Base-by-base conservation (phyloP, 2,888 invertebrate species). In the Cerastis rubricosa region DNA sequence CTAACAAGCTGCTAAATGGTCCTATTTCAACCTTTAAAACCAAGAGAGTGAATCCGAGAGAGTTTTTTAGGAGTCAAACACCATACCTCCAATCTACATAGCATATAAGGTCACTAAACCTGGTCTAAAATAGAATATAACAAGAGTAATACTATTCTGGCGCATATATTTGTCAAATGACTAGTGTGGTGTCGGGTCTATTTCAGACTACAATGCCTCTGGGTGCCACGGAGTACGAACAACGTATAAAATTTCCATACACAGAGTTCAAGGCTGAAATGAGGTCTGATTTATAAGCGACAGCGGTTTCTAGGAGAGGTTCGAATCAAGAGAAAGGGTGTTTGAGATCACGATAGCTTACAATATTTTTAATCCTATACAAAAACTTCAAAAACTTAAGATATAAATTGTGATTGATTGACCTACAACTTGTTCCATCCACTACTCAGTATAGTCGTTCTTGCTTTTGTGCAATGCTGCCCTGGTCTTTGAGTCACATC, bases 191-290 rank as follows among this genome's bases (percentile, higher is more conserved):
- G 63, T 73, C 61, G 75, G 79, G 78, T 80, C 86, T 89, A 88
- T 88, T 88, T 83, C 68, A 67, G 84, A 83, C 76, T 79, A 88
- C 87, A 88, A 87, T 86, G 79, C 84, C 78, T 86, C 61, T 80
- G 72, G 84, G 85, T 80, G 82, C 76, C 81, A 76, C 84, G 45
- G 65, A 84, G 80, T 80, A 71, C 61, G 61, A 80, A 84, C 85
- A 84, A 85, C 85, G 81, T 86, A 88, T 89, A 91, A 90, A 91
- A 90, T 92, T 93, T 92, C 91, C 92, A 93, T 91, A 84, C 84
- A 82, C 71, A 65, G 90, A 91, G 93, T 94, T 95, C 94, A 95
- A 94, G 95, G 94, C 87, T 91, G 76, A 64, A 71, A 72, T 65
- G 65, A 45, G n/a, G 66, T 64, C 6, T 79, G 89, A 89, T 78